A percentile compares a stretch with the other conserved stretches of the same genome.
These are phyloP conservation scores for Edolisoma coerulescens DNA, from an alignment of 2,113 vertebrate genomes.

Conservation along the genomic window DNA sequence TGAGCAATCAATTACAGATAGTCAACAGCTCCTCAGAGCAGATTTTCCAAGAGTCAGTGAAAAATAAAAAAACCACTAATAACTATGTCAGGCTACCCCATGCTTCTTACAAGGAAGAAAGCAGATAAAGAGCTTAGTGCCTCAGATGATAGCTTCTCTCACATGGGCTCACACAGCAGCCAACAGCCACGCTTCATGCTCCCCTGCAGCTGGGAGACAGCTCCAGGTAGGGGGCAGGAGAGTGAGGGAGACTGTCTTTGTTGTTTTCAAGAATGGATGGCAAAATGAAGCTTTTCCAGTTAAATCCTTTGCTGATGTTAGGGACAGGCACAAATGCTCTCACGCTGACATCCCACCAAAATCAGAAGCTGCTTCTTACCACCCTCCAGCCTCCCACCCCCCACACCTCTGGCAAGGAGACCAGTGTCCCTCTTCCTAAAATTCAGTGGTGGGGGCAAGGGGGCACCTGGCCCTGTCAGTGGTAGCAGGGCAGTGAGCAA, in stretches of 20 bases:
- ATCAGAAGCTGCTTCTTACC: not conserved
- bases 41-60: not conserved
- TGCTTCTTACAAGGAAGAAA: not conserved
- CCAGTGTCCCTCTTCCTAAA: not conserved
- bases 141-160: not conserved
- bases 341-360: not conserved
- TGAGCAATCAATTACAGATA: not conserved
- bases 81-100: not conserved
- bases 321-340: not conserved
- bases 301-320: not conserved
- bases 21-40: not conserved
- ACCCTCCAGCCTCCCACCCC: not conserved
- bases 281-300: not conserved
- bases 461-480: not conserved
- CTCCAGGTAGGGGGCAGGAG: not conserved
- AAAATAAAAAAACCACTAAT: not conserved
- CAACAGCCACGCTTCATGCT: not conserved
- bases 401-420: not conserved
- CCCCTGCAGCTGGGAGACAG: not conserved
- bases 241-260: not conserved
- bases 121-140: not conserved
- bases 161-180: not conserved
- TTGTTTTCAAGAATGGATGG: not conserved
- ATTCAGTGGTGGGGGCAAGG: rapidly evolving
- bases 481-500: not conserved